Evolutionary conservation across 35 echinoderm and acorn worm species (phyloP).

Genomic region (Anneissia japonica): DNA sequence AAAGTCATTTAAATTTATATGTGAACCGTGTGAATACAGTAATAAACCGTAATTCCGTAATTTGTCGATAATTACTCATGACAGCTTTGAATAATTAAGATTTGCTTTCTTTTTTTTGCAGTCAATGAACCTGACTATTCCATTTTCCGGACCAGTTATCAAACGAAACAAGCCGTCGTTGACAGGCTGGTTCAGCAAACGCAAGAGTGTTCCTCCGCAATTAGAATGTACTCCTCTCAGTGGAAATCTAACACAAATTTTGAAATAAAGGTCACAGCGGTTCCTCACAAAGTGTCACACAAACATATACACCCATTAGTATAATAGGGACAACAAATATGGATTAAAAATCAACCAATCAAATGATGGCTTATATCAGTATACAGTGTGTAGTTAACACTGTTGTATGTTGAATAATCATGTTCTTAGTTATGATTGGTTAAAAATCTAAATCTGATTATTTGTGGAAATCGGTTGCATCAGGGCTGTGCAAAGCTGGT

Average conservation of each 20-base stretch:
- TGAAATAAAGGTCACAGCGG: too few relatives aligned
- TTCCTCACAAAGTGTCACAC: too few relatives aligned
- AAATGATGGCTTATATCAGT: too few relatives aligned
- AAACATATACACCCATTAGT: too few relatives aligned
- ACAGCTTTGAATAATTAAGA: background rate
- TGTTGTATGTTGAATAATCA: background rate
- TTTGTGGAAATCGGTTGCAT: background rate
- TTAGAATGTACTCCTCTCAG: background rate
- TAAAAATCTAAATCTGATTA: background rate
- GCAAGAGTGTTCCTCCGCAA: background rate
- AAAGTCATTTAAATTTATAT: too few relatives aligned
- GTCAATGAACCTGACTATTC: background rate
- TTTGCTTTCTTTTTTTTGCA: background rate
- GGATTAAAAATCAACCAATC: too few relatives aligned
- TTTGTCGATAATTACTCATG: background rate
- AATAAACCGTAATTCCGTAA: background rate
- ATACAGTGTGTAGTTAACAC: too few relatives aligned
- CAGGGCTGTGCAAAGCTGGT: background rate
- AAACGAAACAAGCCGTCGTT: background rate
- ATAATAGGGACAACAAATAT: too few relatives aligned
- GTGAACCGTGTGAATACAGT: too few relatives aligned
- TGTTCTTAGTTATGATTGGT: background rate
- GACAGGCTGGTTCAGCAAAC: background rate
- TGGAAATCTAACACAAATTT: background rate
- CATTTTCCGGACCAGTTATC: background rate